These are phyloP conservation scores for Peribatodes rhomboidaria DNA, from an alignment of 2,888 invertebrate species.

Conservation along the genomic window DNA sequence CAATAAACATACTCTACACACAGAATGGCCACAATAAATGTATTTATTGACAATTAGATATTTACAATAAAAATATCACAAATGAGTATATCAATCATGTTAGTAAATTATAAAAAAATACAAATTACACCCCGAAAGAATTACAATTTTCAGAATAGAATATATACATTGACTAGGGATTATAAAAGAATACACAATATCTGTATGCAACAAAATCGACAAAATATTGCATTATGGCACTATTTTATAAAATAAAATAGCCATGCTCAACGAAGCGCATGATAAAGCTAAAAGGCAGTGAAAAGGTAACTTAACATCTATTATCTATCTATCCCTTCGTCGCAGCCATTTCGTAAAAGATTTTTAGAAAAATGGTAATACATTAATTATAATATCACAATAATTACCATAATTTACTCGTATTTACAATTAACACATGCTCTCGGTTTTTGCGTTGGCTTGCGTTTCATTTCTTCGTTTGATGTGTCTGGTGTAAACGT, in stretches of 20 bases:
- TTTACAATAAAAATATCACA: conserved; percentile 81
- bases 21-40: conserved; percentile 76
- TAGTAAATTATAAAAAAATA: conserved; percentile 48
- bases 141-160: conserved; percentile 53
- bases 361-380: conserved; percentile 49
- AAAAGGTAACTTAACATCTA: conserved; percentile 48
- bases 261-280: conserved; percentile 63
- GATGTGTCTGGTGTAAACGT: conserved; percentile 55
- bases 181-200: conserved; percentile 56
- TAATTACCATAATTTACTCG: conserved; percentile 51
- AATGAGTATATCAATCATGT: conserved; percentile 70
- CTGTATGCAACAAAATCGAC: conserved; percentile 57
- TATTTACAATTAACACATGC: conserved; percentile 49
- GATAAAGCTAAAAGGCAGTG: conserved; percentile 76
- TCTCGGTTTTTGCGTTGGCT: conserved; percentile 24
- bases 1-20: conserved; percentile 49
- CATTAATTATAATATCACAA: conserved; percentile 68
- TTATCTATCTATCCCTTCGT: conserved; percentile 47
- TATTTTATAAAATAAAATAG: conserved; percentile 80
- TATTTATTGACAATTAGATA: conserved; percentile 71
- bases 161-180: conserved; percentile 73
- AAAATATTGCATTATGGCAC: conserved; percentile 73
- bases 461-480: conserved; percentile 46
- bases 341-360: conserved; percentile 57
- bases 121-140: conserved; percentile 34